Base-by-base conservation (phyloP, 2,797 vertebrate genomes). In the Stomatorhinus walkeri region DNA sequence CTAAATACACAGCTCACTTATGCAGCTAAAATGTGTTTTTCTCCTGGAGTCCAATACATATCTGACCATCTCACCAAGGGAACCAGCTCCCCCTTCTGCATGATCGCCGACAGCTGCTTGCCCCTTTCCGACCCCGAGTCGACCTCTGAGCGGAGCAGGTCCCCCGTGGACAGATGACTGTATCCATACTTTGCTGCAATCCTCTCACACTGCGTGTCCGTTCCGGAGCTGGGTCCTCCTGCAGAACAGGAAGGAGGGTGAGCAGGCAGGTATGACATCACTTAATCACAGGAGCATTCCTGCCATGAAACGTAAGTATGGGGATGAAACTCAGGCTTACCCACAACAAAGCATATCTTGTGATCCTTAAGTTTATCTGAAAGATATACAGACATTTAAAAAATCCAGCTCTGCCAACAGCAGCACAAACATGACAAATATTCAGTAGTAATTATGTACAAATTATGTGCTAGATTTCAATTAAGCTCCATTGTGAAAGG, bases 261-360 rank as follows among this genome's bases (percentile, higher is more conserved):
- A 9, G 9, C 6, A 40, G 4, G 14, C 54, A 22, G 32, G n/a
- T 22, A 43, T 28, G 5, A 56, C 6, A 56, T 24, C 24, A 56
- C 16, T 54, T 36, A 84, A 24, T 51, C 10, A 5, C n/a, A 14
- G n/a, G 8, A 24, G 2, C 9, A 84, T 49, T 4, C 81, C 3
- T 46, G 2, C 40, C 16, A 43, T 19, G 19, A 79, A 40, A n/a
- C 14, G n/a, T 84, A 6, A 51, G 3, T 28, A 46, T 14, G 46
- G 46, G 4, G 43, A 5, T 84, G 6, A 84, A 22, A 51, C n/a
- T 84, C 46, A 10, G 59, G 98, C 98, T 99, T 94, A 99, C 98
- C 98, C 91, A 99, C 98, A 88, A 99, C 98, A 1, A 99, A 99
- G 95, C 99, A 98, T 95, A 99, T 99, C 94, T 98, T 99, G 89